Evolutionary conservation across 2,888 invertebrate species (phyloP).

Genomic region (Amphimallon solstitiale): DNA sequence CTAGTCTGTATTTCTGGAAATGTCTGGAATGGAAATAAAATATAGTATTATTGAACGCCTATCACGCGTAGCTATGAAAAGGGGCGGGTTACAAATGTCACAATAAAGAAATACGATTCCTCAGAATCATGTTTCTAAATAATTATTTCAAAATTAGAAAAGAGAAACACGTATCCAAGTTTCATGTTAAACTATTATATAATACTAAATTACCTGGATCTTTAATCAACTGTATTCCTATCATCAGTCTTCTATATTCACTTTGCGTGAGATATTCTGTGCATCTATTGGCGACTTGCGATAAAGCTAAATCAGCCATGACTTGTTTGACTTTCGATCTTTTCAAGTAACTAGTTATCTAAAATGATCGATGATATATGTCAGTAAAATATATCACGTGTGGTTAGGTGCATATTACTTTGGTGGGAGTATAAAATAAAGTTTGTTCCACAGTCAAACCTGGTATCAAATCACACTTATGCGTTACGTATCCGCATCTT

Average conservation of each 20-base stretch:
- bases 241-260: constrained; percentile 88
- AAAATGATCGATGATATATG: constrained; percentile 44
- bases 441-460: constrained; percentile 91
- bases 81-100: too few species aligned
- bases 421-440: constrained; percentile 80
- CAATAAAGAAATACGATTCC: too few species aligned
- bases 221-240: constrained; percentile 91
- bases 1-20: too few species aligned
- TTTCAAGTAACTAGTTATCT: constrained; percentile 80
- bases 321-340: constrained; percentile 90
- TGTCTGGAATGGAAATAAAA: too few species aligned
- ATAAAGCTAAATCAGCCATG: constrained; percentile 91
- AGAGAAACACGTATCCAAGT: too few species aligned
- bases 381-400: neutral
- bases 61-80: too few species aligned
- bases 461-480: constrained; percentile 84
- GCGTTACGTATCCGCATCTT: constrained; percentile 89
- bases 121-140: too few species aligned
- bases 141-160: too few species aligned
- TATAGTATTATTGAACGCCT: too few species aligned
- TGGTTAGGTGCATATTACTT: constrained; percentile 64
- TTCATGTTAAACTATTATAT: too few species aligned
- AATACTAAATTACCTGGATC: constrained; percentile 84
- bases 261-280: constrained; percentile 87
- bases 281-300: constrained; percentile 87